Base-by-base conservation (phyloP, 2,888 invertebrate species). In the Synanthedon andrenaeformis region DNA sequence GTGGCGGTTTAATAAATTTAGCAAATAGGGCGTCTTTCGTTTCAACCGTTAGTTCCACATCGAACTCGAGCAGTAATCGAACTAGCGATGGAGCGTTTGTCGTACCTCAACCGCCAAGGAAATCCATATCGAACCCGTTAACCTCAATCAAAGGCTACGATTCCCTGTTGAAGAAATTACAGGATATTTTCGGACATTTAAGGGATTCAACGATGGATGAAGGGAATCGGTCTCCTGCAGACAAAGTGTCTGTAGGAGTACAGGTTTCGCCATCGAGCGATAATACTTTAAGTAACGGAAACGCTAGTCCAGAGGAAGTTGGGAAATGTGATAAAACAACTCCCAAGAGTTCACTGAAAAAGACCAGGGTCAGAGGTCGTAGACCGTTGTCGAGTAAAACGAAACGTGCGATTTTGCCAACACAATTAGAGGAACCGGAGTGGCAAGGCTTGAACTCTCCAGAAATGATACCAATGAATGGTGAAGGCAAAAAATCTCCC, bases 311-410 rank as follows among this genome's bases (percentile, higher is more conserved):
- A 0, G 83, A 83, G 41, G 82, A 82, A 67, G 74, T 81, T 0
- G 75, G 68, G 6, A 79, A 82, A 63, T 76, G 80, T 51, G 85
- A 88, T 54, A 76, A 79, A 19, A 69, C 69, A 0, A 90, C 90
- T 0, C 90, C 90, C 1, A 90, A 89, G 65, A 89, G 88, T 57
- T 87, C 87, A 0, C 70, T 89, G 41, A 89, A 89, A 58, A 85
- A 86, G 58, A 76, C 81, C 3, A 65, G 80, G 1, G 77, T 82
- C 0, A 83, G 88, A 50, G 85, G 89, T 51, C 70, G 88, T 23
- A 70, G 89, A 58, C 83, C 79, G 14, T 69, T 87, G 41, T 73
- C 79, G 0, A 76, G 78, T 4, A 88, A 87, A 63, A 83, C 84
- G 1, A 88, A 88, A 59, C 72, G 86, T 1, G 82, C 85, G 0